These are phyloP conservation scores for Chlorocebus sabaeus DNA, from an alignment of 2,113 vertebrate genomes.

Conservation along the genomic window DNA sequence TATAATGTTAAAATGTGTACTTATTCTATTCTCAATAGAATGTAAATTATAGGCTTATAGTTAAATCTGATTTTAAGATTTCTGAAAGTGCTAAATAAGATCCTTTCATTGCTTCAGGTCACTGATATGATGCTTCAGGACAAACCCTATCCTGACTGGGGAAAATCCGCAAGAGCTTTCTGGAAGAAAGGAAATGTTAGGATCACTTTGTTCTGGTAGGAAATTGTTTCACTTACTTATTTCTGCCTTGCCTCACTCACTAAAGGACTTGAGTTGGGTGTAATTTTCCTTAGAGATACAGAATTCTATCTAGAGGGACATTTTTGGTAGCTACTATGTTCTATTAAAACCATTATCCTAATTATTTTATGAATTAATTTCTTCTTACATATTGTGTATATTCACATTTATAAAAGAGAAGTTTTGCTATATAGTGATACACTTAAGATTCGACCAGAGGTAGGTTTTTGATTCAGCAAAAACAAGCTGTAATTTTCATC, in stretches of 20 bases:
- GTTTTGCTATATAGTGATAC: not conserved
- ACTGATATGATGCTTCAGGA: constrained; percentile 99
- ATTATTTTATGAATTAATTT: constrained; percentile 31
- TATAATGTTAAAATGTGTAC: not conserved
- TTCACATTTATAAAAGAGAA: not conserved
- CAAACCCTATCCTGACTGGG: constrained; percentile 95
- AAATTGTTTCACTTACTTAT: constrained; percentile 43
- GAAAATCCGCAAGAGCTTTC: constrained; percentile 92
- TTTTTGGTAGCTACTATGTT: not conserved
- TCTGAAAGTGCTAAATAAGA: not conserved
- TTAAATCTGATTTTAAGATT: not conserved
- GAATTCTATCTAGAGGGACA: not conserved
- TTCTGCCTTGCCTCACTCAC: not conserved
- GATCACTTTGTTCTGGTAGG: constrained; percentile 97
- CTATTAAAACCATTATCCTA: not conserved
- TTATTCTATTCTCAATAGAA: not conserved
- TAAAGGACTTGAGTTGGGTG: not conserved
- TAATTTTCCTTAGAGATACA: not conserved
- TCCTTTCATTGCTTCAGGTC: constrained; percentile 84
- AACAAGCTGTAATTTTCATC: constrained; percentile 35
- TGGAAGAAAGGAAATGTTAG: constrained; percentile 96
- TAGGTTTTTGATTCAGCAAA: constrained; percentile 33
- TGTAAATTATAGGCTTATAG: not conserved
- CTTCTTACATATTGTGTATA: not conserved
- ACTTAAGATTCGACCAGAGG: not conserved